A percentile compares a stretch with the other conserved stretches of the same genome.
These are phyloP conservation scores for Holotrichia oblita DNA, from an alignment of 1,140 invertebrate species.

Conservation along the genomic window DNA sequence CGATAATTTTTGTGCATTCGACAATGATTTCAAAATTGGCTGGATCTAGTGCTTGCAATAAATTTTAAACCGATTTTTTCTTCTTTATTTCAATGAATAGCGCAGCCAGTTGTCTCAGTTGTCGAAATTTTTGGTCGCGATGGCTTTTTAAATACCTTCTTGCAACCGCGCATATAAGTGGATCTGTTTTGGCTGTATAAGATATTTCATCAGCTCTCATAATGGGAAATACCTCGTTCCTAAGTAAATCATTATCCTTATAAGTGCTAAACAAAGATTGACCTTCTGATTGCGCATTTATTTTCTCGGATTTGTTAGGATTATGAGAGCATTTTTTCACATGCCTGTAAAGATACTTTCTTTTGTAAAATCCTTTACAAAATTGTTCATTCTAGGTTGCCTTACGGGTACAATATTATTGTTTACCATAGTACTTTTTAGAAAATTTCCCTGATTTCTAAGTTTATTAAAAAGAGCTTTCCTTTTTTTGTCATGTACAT, in stretches of 20 bases:
- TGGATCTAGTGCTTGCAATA: too few species aligned
- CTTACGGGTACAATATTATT: not conserved
- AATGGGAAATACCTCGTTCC: slow-evolving; percentile 30
- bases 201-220: slow-evolving; percentile 33
- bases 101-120: too few species aligned
- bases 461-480: slow-evolving; percentile 21
- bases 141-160: too few species aligned
- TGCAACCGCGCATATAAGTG: too few species aligned
- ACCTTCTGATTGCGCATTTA: not conserved
- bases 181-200: too few species aligned
- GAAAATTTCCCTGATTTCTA: slow-evolving; percentile 22
- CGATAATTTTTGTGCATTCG: too few species aligned
- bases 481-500: slow-evolving; percentile 1
- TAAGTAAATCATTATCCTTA: not conserved
- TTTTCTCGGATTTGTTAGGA: not conserved
- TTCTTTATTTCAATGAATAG: too few species aligned
- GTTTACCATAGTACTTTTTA: not conserved
- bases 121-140: too few species aligned
- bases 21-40: too few species aligned
- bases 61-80: too few species aligned
- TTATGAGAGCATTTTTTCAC: not conserved
- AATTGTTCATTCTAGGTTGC: not conserved
- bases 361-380: slow-evolving; percentile 31
- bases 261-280: not conserved
- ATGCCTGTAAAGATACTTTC: slow-evolving; percentile 2